phyloP scores from a whole-genome alignment of 1,140 invertebrate genomes.

The Physella acuta region DNA sequence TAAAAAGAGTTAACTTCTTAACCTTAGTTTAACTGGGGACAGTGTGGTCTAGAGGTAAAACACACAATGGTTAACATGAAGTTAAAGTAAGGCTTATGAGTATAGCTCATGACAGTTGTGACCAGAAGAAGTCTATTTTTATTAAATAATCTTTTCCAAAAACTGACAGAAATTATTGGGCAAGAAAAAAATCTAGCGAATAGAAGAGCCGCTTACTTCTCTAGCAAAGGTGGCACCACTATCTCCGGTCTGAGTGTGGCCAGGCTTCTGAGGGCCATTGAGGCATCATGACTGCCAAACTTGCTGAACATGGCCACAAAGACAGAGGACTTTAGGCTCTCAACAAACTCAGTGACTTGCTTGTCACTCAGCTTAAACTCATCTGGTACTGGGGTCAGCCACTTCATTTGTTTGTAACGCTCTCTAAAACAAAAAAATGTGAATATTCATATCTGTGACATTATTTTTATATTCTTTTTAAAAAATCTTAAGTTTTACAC shows the following conservation, averaged over 20 bases:
- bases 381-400: slow-evolving; percentile 70
- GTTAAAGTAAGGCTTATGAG: no score
- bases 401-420: slow-evolving; percentile 66
- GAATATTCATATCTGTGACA: neutral
- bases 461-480: neutral
- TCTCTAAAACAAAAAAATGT: slow-evolving; percentile 61
- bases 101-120: no score
- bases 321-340: slow-evolving; percentile 69
- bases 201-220: slow-evolving; percentile 68
- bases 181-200: no score
- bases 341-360: slow-evolving; percentile 83
- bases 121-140: no score
- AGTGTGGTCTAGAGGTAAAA: no score
- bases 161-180: no score
- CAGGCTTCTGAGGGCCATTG: slow-evolving; percentile 73
- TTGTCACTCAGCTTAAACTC: slow-evolving; percentile 74
- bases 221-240: slow-evolving; percentile 80
- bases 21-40: no score
- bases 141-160: no score
- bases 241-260: slow-evolving; percentile 78
- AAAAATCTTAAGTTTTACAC: no score
- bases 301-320: slow-evolving; percentile 78
- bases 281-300: slow-evolving; percentile 68
- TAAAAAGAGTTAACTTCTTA: no score
- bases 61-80: no score